Evolutionary conservation across 2,797 vertebrate species (phyloP).

Genomic region (Rhabdomys pumilio): DNA sequence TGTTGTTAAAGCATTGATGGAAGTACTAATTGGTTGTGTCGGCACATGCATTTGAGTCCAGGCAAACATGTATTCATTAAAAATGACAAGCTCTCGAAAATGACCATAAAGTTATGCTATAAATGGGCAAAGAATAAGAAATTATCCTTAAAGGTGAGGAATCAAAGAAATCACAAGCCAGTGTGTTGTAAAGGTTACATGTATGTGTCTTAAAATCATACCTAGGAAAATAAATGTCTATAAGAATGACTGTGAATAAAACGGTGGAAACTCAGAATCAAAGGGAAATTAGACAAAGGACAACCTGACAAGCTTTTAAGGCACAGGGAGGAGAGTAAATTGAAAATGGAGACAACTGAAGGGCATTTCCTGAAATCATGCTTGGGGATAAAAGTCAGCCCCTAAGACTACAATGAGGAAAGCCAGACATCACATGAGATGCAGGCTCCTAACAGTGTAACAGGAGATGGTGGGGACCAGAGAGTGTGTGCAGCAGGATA

Average conservation of each 20-base stretch:
- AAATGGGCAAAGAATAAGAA: not conserved
- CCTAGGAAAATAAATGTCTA: not conserved
- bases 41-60: not conserved
- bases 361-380: not conserved
- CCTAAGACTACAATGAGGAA: not conserved
- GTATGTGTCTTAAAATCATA: not conserved
- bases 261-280: not conserved
- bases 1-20: not conserved
- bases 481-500: not conserved
- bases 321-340: not conserved
- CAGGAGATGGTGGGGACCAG: not conserved
- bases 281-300: not conserved
- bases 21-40: not conserved
- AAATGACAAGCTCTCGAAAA: not conserved
- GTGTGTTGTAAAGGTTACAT: not conserved
- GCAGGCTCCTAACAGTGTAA: not conserved
- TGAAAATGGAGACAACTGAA: not conserved
- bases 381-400: not conserved
- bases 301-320: not conserved
- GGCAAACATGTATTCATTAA: not conserved
- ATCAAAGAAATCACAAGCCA: not conserved
- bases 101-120: not conserved
- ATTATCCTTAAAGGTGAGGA: not conserved
- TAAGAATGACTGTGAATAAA: not conserved
- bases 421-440: not conserved